These are phyloP conservation scores for Psittacus erithacus DNA, from an alignment of 2,113 vertebrate species.

Conservation along the genomic window DNA sequence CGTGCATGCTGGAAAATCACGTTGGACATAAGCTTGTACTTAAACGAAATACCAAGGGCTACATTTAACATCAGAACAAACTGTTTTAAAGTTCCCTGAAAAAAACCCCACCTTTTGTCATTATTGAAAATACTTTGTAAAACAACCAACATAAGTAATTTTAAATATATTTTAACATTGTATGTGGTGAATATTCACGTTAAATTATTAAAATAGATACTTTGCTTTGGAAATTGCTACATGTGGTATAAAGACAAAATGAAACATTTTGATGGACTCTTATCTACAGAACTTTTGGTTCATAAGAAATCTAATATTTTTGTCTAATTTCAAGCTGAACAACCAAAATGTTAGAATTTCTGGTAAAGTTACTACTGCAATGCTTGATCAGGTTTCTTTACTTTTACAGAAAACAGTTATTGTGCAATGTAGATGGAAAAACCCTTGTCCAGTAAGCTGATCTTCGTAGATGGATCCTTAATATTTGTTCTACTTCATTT, in stretches of 20 bases:
- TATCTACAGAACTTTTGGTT: neutral
- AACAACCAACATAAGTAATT: neutral
- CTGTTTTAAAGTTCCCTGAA: neutral
- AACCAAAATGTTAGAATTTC: neutral
- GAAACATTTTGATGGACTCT: neutral
- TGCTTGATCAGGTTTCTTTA: neutral
- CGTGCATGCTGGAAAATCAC: neutral
- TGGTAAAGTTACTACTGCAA: neutral
- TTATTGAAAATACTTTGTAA: neutral
- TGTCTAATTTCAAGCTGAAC: neutral
- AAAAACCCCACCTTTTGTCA: accelerated
- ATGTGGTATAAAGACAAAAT: neutral
- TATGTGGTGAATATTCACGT: neutral
- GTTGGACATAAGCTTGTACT: neutral
- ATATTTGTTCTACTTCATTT: neutral
- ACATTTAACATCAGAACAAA: neutral
- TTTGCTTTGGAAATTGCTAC: neutral
- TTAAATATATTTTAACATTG: neutral
- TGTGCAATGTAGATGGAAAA: neutral
- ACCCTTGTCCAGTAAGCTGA: neutral
- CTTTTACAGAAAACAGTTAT: neutral
- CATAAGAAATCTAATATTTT: neutral
- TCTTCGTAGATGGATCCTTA: neutral
- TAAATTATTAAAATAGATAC: neutral
- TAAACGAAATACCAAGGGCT: neutral